Conservation (phyloP, 2,113 vertebrate species). For the Crotalus tigris region DNA sequence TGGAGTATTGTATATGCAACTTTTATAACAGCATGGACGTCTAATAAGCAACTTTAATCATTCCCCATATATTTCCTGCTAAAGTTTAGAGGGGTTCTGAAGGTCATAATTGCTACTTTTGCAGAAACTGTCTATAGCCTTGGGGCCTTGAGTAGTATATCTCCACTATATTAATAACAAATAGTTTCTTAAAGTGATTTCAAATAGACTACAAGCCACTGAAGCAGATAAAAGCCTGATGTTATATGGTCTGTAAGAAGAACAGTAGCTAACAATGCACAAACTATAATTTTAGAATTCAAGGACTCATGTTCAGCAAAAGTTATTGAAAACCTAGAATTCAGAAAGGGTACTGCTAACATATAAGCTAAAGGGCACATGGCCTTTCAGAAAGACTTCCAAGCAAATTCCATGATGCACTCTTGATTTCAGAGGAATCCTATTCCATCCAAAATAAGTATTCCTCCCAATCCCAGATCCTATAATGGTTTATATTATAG, state of each 20-base stretch:
- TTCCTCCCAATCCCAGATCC: background rate
- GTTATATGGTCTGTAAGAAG: background rate
- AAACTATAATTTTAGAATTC: background rate
- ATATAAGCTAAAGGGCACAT: background rate
- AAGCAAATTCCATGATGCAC: background rate
- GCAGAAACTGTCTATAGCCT: background rate
- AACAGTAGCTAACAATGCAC: background rate
- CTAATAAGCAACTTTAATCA: background rate
- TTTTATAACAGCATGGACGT: background rate
- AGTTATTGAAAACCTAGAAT: background rate
- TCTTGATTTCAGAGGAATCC: background rate
- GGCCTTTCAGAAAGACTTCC: background rate
- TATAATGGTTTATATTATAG: background rate
- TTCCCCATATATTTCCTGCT: background rate
- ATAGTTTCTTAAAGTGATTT: background rate
- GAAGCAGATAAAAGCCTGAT: background rate
- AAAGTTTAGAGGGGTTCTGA: background rate
- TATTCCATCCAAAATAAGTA: background rate
- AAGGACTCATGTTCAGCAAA: background rate
- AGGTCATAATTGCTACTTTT: background rate
- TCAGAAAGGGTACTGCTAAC: background rate
- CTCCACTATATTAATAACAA: background rate
- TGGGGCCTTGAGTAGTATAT: background rate
- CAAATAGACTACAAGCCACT: background rate
- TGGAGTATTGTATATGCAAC: background rate